These are phyloP conservation scores for Acronicta leporina DNA, from an alignment of 2,888 invertebrate species.

Conservation along the genomic window DNA sequence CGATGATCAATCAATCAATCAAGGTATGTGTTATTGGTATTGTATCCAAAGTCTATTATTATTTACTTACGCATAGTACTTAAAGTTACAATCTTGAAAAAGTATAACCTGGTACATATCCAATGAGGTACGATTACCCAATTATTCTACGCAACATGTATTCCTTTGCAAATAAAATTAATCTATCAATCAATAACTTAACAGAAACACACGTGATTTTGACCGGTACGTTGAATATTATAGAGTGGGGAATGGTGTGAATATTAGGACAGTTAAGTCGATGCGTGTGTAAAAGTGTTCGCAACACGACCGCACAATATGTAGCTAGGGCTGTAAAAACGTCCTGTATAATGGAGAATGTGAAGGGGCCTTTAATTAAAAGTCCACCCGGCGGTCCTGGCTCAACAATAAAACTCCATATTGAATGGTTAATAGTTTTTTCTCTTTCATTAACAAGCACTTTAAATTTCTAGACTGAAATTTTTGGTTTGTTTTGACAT, in stretches of 20 bases:
- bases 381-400: constrained; percentile 77
- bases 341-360: constrained; percentile 80
- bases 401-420: constrained; percentile 80
- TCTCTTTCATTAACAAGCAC: constrained; percentile 64
- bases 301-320: constrained; percentile 44
- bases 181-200: constrained; percentile 37
- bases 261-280: constrained; percentile 17
- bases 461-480: constrained; percentile 54
- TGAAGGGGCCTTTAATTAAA: constrained; percentile 85
- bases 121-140: constrained; percentile 28
- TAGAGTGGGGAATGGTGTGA: constrained; percentile 25
- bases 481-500: constrained; percentile 37
- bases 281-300: constrained; percentile 38
- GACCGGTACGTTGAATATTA: background rate
- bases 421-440: constrained; percentile 74
- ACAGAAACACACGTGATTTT: constrained; percentile 10
- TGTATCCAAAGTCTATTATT: constrained; percentile 16
- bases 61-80: constrained; percentile 6
- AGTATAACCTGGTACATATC: constrained; percentile 16
- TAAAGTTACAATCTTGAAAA: constrained; percentile 23
- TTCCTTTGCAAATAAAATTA: constrained; percentile 44
- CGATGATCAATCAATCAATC: constrained; percentile 31
- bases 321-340: constrained; percentile 78
- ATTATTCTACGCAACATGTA: constrained; percentile 25
- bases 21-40: constrained; percentile 5